phyloP scores from a whole-genome alignment of 2,888 invertebrate species.

The Caenorhabditis wallacei region DNA sequence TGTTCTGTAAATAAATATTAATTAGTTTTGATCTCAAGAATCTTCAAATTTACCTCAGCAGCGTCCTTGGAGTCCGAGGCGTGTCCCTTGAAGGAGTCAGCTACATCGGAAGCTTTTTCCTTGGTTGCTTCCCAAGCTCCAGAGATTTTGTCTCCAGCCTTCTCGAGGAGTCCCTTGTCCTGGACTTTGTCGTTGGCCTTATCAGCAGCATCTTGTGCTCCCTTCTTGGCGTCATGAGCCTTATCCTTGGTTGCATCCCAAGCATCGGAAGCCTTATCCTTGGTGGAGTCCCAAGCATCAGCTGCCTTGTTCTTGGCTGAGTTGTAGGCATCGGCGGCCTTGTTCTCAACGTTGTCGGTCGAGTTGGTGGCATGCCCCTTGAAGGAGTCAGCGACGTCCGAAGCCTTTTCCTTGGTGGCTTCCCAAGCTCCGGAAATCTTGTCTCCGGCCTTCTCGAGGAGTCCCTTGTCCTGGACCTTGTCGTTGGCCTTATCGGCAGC shows the following conservation, averaged over 20 bases:
- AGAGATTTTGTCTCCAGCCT: slow-evolving; percentile 44
- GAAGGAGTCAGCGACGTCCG: slow-evolving; percentile 30
- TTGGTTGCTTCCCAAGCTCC: slow-evolving; percentile 31
- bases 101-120: slow-evolving; percentile 26
- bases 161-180: slow-evolving; percentile 10
- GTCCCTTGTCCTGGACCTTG: slow-evolving; percentile 7
- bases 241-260: slow-evolving; percentile 36
- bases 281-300: slow-evolving; percentile 18
- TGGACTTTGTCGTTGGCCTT: slow-evolving; percentile 13
- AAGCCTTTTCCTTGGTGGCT: slow-evolving; percentile 36
- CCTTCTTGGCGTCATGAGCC: slow-evolving; percentile 8
- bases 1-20: slow-evolving; percentile 17
- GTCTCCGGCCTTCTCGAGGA: slow-evolving; percentile 29
- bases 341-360: slow-evolving; percentile 14
- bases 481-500: slow-evolving; percentile 12
- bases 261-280: slow-evolving; percentile 22
- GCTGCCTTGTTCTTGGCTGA: slow-evolving; percentile 10
- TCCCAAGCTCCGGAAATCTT: slow-evolving; percentile 51
- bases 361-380: slow-evolving; percentile 27
- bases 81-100: slow-evolving; percentile 47
- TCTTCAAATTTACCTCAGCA: slow-evolving; percentile 14
- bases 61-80: neutral
- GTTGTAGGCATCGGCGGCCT: slow-evolving; percentile 35
- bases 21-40: neutral
- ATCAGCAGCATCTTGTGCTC: neutral